Evolutionary conservation across 2,888 invertebrate species (phyloP).

Genomic region (Hermaeophaga mercurialis): DNA sequence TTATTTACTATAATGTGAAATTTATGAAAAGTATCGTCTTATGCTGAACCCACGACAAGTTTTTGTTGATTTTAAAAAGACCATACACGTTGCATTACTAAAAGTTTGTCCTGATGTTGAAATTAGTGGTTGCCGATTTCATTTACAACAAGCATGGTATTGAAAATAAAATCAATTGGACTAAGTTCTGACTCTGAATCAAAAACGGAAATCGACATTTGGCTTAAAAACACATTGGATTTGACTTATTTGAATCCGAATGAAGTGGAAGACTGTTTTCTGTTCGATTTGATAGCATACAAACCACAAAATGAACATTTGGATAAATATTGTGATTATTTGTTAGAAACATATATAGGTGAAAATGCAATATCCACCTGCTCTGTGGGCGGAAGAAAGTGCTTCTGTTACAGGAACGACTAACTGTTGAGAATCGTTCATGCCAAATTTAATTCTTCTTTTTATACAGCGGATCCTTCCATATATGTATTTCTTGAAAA

Average conservation of each 20-base stretch:
- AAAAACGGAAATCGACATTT: background rate
- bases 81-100: background rate
- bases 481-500: background rate
- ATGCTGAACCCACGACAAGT: background rate
- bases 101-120: background rate
- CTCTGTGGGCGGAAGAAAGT: background rate
- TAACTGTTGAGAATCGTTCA: background rate
- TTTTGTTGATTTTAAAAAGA: background rate
- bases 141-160: background rate
- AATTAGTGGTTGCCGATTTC: background rate
- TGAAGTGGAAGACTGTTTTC: slow-evolving; percentile 9
- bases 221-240: background rate
- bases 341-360: slow-evolving; percentile 1
- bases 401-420: background rate
- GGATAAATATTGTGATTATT: background rate
- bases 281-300: background rate
- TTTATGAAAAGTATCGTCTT: background rate
- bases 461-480: background rate
- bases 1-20: background rate
- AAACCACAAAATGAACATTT: background rate
- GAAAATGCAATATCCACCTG: background rate
- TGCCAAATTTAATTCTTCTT: background rate
- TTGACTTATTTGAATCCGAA: slow-evolving; percentile 5
- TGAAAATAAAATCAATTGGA: background rate
- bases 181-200: slow-evolving; percentile 4